phyloP scores from a whole-genome alignment of 2,888 invertebrate species.

The Thera britannica region DNA sequence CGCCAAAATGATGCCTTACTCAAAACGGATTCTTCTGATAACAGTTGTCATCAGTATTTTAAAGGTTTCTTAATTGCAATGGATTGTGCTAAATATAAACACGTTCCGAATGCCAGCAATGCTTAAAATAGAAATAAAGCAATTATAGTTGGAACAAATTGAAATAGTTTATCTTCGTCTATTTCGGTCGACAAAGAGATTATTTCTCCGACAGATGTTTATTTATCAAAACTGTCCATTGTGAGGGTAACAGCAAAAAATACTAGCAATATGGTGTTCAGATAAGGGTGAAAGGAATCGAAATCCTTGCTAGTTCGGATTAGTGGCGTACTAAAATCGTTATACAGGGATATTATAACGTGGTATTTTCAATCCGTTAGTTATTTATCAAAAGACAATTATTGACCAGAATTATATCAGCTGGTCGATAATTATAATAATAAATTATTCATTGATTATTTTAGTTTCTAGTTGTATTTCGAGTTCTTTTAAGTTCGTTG shows the following conservation, averaged over 20 bases:
- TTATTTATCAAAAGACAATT: background rate
- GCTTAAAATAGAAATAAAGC: constrained; percentile 19
- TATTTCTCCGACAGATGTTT: constrained; percentile 52
- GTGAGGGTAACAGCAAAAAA: constrained; percentile 54
- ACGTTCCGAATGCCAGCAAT: constrained; percentile 4
- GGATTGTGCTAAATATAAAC: background rate
- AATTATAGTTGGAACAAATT: constrained; percentile 9
- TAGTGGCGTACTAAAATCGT: constrained; percentile 64
- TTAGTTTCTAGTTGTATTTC: background rate
- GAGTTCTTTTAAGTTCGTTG: background rate
- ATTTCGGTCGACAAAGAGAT: constrained; percentile 45
- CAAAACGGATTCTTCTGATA: background rate
- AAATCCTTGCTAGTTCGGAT: constrained; percentile 77
- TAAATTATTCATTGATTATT: background rate
- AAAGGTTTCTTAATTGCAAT: background rate
- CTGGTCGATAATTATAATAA: background rate
- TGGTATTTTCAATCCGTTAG: constrained; percentile 9
- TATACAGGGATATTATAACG: constrained; percentile 12
- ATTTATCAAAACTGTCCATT: constrained; percentile 52
- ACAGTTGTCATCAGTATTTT: background rate
- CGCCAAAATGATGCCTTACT: too few species aligned
- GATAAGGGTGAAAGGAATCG: constrained; percentile 59
- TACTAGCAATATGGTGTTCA: constrained; percentile 32
- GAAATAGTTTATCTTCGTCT: constrained; percentile 30
- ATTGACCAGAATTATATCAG: background rate